Base-by-base conservation (phyloP, 2,888 invertebrate species). In the Rhagonycha fulva region DNA sequence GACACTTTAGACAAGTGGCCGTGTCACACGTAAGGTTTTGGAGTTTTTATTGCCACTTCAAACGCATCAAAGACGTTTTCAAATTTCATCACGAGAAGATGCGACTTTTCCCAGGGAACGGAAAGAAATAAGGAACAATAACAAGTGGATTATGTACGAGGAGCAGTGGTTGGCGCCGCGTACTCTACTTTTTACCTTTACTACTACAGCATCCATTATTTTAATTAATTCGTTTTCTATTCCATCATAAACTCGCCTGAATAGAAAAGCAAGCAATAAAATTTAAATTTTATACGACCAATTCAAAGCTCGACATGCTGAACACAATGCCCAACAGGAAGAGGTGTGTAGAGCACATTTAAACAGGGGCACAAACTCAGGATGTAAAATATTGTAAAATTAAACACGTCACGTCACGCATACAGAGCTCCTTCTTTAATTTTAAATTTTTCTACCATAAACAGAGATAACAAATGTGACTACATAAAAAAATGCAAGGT, bases 301-400 rank as follows among this genome's bases (percentile, higher is more conserved):
- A 71, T 69, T 62, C 62, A 26, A 68, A 71, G 61, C 66, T 72
- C 76, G 30, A 70, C 73, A 69, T 70, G 62, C 61, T 14, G 47
- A 73, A 73, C 14, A 73, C 70, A 73, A 73, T 67, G 62, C 70
- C 70, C 14, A 70, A 76, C 73, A 76, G 76, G 76, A 76, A 76
- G 73, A 76, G 76, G 76, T 76, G 76, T 76, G 73, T 76, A 76
- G 47, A 47, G 69, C 73, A 73, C 62, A 30, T 68, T 68, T 71
- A 71, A 76, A 73, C 68, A 70, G 73, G 76, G 76, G 76, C 70
- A 73, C 71, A 76, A 76, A 73, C 70, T 67, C 76, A 76, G 76
- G 76, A 76, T 76, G 76, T 67, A 76, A 70, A 30, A 76, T 73
- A 76, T 72, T 68, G 14, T 62, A 70, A 24, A 70, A 63, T 71